Evolutionary conservation across 1,140 invertebrate species (phyloP), one percentile per base, ranked within the genome.

Genomic region (Eurosta solidaginis): DNA sequence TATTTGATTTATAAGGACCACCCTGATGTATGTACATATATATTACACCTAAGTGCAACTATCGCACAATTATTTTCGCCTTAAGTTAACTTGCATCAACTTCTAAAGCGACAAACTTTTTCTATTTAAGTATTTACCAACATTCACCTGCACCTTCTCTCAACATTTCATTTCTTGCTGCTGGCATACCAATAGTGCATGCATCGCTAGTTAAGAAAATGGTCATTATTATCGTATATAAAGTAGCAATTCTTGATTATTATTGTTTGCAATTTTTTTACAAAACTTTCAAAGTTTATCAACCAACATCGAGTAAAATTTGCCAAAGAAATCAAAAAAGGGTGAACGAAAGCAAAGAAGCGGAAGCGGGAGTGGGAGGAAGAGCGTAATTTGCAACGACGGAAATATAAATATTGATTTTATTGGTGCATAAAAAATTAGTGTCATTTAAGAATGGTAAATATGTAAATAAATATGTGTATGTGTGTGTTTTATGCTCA

Each of bases 321-420:
- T 47, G 45, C 45, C 12, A 47, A 47, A 3, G 7, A 47, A 47
- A 47, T 3, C 4, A n/a, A n/a, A n/a, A n/a, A n/a, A n/a, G n/a
- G n/a, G n/a, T n/a, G n/a, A 47, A n/a, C 45, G 14, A 12, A 14
- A 12, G 45, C 7, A 47, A n/a, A 47, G 0, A n/a, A 3, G 50
- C 2, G 49, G 22, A 27, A 5, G 54, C n/a, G 33, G n/a, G 49
- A n/a, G 3, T 25, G 50, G 59, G 33, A 17, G n/a, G 6, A 12
- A 40, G 59, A 54, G 12, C 50, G 3, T 12, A 54, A 68, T 29
- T 42, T 68, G n/a, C n/a, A 33, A 20, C 22, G 33, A 14, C 59
- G 59, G 59, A 68, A 68, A 68, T 68, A 68, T 68, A 68, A 68
- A 68, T 68, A 68, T 68, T 68, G 59, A 68, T 68, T 36, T 68